Percentiles rank a stretch among this genome's conserved stretches.
Conservation (phyloP, 2,888 invertebrate species). For the Carpatolechia fugitivella region DNA sequence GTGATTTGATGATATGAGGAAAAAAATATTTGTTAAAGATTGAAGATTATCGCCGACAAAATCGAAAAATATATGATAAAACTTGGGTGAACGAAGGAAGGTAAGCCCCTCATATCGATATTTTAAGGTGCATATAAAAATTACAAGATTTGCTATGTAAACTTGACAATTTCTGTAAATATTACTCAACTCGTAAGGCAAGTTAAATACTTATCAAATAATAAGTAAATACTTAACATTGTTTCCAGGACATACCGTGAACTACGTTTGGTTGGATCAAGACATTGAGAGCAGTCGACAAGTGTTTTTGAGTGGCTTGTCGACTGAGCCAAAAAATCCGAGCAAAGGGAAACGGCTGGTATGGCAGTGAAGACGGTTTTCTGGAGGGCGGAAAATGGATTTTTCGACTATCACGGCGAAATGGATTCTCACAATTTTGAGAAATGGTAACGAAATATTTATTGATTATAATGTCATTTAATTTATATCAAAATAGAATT, state of each 20-base stretch:
- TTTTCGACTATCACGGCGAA: constrained; percentile 24
- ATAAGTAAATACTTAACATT: too few species aligned
- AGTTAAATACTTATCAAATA: too few species aligned
- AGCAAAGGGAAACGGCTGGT: constrained; percentile 26
- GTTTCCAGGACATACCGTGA: constrained; percentile 10
- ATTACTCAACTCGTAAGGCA: too few species aligned
- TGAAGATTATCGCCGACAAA: constrained; percentile 17
- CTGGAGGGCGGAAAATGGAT: constrained; percentile 22
- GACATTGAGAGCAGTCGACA: constrained; percentile 18
- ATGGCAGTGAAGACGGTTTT: constrained; percentile 24
- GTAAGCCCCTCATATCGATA: too few species aligned
- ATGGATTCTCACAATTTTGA: constrained; percentile 26
- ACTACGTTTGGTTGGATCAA: constrained; percentile 17
- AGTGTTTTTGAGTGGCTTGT: constrained; percentile 21
- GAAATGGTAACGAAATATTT: constrained; percentile 18
- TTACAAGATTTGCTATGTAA: neutral
- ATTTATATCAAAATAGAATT: too few species aligned
- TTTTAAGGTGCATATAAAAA: too few species aligned
- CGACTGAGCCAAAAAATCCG: constrained; percentile 21
- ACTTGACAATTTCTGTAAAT: too few species aligned
- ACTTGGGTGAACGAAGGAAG: constrained; percentile 23
- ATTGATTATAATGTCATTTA: too few species aligned
- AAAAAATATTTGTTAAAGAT: constrained; percentile 17
- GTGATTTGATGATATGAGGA: constrained; percentile 17
- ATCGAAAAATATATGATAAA: constrained; percentile 22